Evolutionary conservation across 2,113 vertebrate genomes (phyloP), one percentile per base, ranked within the genome.

Genomic region (Illadopsis cleaveri): DNA sequence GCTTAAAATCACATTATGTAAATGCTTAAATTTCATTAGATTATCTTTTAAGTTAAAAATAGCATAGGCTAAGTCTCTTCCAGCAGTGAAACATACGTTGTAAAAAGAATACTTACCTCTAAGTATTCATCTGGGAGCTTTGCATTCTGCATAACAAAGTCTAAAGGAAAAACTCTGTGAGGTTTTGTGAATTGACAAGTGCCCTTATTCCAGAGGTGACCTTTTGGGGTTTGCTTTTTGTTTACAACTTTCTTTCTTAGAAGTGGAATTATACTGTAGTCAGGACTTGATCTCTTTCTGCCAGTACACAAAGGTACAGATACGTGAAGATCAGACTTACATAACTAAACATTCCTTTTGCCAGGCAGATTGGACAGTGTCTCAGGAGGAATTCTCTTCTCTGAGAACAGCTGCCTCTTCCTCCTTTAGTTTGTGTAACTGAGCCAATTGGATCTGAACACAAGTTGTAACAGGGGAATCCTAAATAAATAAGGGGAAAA

Each of bases 21-120:
- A 85, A 79, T 94, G 37, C 27, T 65, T 89, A 42, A 28, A 65
- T 89, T 89, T 91, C 50, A 70, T 83, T 83, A 81, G n/a, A 70
- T 91, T 81, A 40, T 87, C n/a, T 94, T 95, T 35, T 33, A 85
- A 80, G 15, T 87, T 93, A 65, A 76, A 82, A 89, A 75, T 45
- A 62, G 62, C 86, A 24, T 48, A 47, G 15, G 5, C 13, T 68
- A 61, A 24, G 15, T 87, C 33, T 61, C 58, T 93, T 84, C 15
- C 10, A 83, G 21, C 21, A 51, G 42, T 65, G 45, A 68, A 86
- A 62, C 4, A 5, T n/a, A 19, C 60, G 10, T 24, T 89, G 21
- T 78, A 20, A 53, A 76, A 89, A 37, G 37, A 66, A 21, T 58
- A 19, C 25, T 65, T 71, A 51, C 11, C 56, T 84, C 8, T 33